Evolutionary conservation across 2,113 vertebrate species (phyloP).

Genomic region (Neoarius graeffei): DNA sequence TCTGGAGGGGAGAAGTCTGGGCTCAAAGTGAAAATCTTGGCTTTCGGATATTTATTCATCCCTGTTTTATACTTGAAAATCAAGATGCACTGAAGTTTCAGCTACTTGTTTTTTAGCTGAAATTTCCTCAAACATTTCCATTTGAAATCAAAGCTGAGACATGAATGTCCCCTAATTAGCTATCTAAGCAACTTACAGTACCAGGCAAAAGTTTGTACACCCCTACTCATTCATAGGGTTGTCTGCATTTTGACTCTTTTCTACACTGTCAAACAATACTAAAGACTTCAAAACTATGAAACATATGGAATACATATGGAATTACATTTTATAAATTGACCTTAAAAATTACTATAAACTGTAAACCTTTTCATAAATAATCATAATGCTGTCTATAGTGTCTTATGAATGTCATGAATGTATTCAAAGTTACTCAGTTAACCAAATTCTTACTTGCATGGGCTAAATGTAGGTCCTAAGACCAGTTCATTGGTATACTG

Average conservation of each 20-base stretch:
- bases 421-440: neutral
- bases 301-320: too few species aligned
- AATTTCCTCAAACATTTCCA: neutral
- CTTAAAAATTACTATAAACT: neutral
- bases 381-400: neutral
- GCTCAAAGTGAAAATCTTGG: neutral
- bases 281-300: too few species aligned
- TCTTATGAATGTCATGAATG: neutral
- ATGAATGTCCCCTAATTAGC: too few species aligned
- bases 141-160: too few species aligned
- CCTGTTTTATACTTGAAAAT: too few species aligned
- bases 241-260: too few species aligned
- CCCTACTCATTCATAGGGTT: too few species aligned
- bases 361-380: neutral
- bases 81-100: neutral
- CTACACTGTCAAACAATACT: too few species aligned
- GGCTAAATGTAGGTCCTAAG: neutral
- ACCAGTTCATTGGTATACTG: neutral
- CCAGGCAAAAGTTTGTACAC: too few species aligned
- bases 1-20: neutral
- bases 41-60: neutral
- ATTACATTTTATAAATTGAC: neutral
- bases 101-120: neutral
- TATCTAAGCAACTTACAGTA: too few species aligned
- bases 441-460: neutral